Percentiles rank a stretch among this genome's conserved stretches.
Conservation (phyloP, 1,140 invertebrate species). For the Apis laboriosa region DNA sequence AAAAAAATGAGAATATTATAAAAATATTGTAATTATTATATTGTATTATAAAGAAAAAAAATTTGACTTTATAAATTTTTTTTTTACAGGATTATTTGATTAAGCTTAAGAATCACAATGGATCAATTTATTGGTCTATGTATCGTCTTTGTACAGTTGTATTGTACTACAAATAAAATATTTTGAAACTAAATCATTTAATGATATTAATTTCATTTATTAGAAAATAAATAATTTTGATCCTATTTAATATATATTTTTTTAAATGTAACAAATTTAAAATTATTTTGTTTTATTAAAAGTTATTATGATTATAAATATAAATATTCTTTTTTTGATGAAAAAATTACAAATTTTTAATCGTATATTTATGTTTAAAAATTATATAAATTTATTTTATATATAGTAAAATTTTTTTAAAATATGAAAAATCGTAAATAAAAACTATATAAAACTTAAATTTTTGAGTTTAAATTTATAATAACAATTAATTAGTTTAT, state of each 20-base stretch:
- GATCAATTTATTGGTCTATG: slow-evolving; percentile 52
- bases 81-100: slow-evolving; percentile 88
- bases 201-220: neutral
- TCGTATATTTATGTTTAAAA: too few species aligned
- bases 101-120: slow-evolving; percentile 79
- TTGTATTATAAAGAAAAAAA: slow-evolving; percentile 18
- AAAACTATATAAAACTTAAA: too few species aligned
- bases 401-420: too few species aligned
- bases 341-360: neutral
- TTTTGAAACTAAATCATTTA: slow-evolving; percentile 34
- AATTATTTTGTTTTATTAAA: neutral
- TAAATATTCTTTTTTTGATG: neutral
- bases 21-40: slow-evolving; percentile 22
- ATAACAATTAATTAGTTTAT: too few species aligned
- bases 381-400: too few species aligned
- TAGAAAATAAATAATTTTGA: neutral
- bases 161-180: slow-evolving; percentile 73
- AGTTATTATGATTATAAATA: neutral
- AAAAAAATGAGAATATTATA: slow-evolving; percentile 73
- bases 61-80: slow-evolving; percentile 60
- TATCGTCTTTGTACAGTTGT: slow-evolving; percentile 73
- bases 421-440: too few species aligned
- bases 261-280: neutral
- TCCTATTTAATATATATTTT: neutral
- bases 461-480: too few species aligned